phyloP scores from a whole-genome alignment of 2,888 invertebrate genomes.

The Dryomyza anilis region DNA sequence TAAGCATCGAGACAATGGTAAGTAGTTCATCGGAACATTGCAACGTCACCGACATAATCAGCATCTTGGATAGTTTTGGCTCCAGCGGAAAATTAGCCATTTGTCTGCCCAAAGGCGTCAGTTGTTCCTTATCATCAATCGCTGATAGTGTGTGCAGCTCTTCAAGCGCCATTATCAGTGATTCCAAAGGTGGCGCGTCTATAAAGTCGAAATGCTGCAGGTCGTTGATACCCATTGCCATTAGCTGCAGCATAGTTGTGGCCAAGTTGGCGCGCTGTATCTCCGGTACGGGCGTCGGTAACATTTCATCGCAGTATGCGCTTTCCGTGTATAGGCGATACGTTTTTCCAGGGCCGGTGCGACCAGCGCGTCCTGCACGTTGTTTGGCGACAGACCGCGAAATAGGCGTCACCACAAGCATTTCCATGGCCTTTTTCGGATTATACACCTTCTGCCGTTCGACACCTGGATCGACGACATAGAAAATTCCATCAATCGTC shows the following conservation, averaged over 20 bases:
- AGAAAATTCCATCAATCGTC: constrained; percentile 98
- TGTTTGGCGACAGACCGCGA: constrained; percentile 96
- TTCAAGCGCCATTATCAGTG: constrained; percentile 96
- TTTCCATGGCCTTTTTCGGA: constrained; percentile 98
- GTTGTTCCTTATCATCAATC: constrained; percentile 89
- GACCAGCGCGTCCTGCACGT: constrained; percentile 92
- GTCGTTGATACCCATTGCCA: constrained; percentile 99
- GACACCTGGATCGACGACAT: constrained; percentile 99
- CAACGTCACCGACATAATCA: constrained; percentile 98
- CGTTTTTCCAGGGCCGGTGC: constrained; percentile 97
- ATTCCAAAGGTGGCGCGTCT: constrained; percentile 99
- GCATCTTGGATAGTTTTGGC: constrained; percentile 96
- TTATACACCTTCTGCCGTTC: constrained; percentile 99
- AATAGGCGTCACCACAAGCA: constrained; percentile 97
- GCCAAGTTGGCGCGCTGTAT: constrained; percentile 98
- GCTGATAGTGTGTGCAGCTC: constrained; percentile 96
- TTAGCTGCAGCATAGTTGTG: constrained; percentile 89
- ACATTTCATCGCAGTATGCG: constrained; percentile 98
- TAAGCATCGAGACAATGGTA: constrained; percentile 98
- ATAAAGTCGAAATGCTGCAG: constrained; percentile 98
- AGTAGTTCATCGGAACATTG: constrained; percentile 98
- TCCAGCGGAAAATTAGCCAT: constrained; percentile 99
- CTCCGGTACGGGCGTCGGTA: constrained; percentile 97
- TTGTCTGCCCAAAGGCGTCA: constrained; percentile 80
- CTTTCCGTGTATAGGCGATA: constrained; percentile 97